Conservation (phyloP, 2,113 vertebrate genomes). For the Neolamprologus fasciatus region DNA sequence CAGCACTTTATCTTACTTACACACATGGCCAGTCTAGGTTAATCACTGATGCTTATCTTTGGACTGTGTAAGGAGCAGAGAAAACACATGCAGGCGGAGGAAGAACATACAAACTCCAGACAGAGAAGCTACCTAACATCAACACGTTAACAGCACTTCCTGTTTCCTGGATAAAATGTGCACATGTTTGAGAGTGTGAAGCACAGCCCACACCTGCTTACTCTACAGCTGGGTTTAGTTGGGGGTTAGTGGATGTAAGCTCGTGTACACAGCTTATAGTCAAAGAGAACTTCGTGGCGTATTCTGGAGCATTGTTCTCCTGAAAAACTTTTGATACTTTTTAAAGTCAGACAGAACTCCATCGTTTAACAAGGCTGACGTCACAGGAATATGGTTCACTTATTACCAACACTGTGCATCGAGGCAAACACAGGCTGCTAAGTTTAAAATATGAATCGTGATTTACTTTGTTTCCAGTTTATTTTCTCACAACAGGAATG, state of each 20-base stretch:
- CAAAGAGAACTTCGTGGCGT: neutral
- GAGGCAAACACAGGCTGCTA: neutral
- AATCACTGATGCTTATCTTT: neutral
- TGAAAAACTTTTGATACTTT: neutral
- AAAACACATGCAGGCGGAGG: neutral
- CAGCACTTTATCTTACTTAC: neutral
- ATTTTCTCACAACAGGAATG: neutral
- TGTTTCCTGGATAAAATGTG: neutral
- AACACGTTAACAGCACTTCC: neutral
- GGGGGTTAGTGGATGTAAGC: neutral
- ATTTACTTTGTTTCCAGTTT: neutral
- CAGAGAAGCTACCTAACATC: neutral
- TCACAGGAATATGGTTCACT: neutral
- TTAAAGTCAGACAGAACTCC: neutral
- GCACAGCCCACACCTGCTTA: neutral
- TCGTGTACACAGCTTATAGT: neutral
- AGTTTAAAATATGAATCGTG: neutral
- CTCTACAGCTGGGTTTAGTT: neutral
- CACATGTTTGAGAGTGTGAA: neutral
- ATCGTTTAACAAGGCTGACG: neutral
- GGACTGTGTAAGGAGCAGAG: neutral
- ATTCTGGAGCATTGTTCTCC: neutral
- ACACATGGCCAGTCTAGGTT: neutral
- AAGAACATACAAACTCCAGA: neutral
- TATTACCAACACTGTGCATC: neutral